Base-by-base conservation (phyloP, 2,888 invertebrate species). In the Orthosia cruda region DNA sequence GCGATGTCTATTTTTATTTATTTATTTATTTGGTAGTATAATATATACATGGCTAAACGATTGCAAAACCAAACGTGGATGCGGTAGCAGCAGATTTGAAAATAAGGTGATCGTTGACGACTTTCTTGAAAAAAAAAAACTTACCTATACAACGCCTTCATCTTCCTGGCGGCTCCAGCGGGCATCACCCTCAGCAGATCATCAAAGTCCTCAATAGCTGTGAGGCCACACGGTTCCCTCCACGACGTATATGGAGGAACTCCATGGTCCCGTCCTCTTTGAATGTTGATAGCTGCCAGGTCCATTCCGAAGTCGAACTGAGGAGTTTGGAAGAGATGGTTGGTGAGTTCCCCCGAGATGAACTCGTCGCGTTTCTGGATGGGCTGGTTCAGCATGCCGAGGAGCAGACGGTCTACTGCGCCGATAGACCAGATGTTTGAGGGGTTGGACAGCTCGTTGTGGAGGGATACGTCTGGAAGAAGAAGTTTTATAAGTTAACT, bases 231-330 rank as follows among this genome's bases (percentile, higher is more conserved):
- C 0, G 98, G 98, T 80, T 97, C 97, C 50, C 98, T 97, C 98
- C 98, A 99, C 0, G 97, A 93, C 0, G 98, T 98, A 90, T 99
- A 99, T 0, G 98, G 97, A 0, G 98, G 98, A 0, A 99, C 96
- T 0, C 99, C 99, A 90, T 99, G 99, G 91, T 99, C 99, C 49
- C 99, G 97, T 0, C 98, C 99, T 66, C 96, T 92, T 92, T 99
- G 99, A 54, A 99, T 98, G 88, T 99, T 99, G 70, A 99, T 98
- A 0, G 99, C 98, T 0, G 98, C 98, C 74, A 99, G 95, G 91
- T 99, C 99, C 97, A 99, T 98, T 0, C 99, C 98, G 87, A 98
- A 98, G 32, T 97, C 97, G 76, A 97, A 97, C 15, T 97, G 97
- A 82, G 94, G 91, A 3, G 98, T 98, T 96, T 98, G 98, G 90